These are phyloP conservation scores for Drosophila ambigua DNA, from an alignment of 1,140 invertebrate species.

Conservation along the genomic window DNA sequence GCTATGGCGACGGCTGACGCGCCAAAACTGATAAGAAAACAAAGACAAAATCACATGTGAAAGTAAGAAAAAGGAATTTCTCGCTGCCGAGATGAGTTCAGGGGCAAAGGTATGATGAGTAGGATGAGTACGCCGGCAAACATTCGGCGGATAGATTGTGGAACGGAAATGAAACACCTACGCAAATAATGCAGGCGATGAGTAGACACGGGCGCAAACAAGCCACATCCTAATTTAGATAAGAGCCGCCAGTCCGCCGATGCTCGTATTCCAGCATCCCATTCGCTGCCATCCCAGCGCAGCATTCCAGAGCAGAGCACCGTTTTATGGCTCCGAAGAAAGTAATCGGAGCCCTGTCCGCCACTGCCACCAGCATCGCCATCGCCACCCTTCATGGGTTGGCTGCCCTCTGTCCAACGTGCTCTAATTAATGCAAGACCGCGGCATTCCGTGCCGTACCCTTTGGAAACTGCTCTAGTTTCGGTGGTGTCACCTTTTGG, in stretches of 20 bases:
- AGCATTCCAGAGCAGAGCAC: neutral
- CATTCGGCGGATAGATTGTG: conserved; percentile 77
- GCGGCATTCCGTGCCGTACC: conserved; percentile 40
- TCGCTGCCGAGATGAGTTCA: conserved; percentile 18
- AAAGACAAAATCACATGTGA: conserved; percentile 68
- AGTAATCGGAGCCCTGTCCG: conserved; percentile 43
- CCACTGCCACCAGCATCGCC: neutral
- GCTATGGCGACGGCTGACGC: conserved; percentile 17
- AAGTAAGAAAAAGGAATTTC: conserved; percentile 58
- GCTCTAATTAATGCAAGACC: conserved; percentile 74
- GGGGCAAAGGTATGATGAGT: conserved; percentile 63
- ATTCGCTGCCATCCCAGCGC: neutral
- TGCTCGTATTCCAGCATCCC: conserved; percentile 2
- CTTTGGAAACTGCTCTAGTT: conserved; percentile 59
- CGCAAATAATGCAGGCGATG: conserved; percentile 76
- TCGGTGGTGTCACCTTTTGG: conserved; percentile 53
- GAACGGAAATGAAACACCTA: conserved; percentile 83
- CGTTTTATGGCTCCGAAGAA: conserved; percentile 67
- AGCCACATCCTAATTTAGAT: conserved; percentile 83
- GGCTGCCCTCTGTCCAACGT: conserved; percentile 41
- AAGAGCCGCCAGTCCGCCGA: conserved; percentile 56
- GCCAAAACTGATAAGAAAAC: conserved; percentile 67
- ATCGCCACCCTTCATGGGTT: neutral
- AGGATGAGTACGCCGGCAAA: conserved; percentile 59
- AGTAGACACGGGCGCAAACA: conserved; percentile 78